Base-by-base conservation (phyloP, 2,888 invertebrate species). In the Prosopocoilus inquinatus region DNA sequence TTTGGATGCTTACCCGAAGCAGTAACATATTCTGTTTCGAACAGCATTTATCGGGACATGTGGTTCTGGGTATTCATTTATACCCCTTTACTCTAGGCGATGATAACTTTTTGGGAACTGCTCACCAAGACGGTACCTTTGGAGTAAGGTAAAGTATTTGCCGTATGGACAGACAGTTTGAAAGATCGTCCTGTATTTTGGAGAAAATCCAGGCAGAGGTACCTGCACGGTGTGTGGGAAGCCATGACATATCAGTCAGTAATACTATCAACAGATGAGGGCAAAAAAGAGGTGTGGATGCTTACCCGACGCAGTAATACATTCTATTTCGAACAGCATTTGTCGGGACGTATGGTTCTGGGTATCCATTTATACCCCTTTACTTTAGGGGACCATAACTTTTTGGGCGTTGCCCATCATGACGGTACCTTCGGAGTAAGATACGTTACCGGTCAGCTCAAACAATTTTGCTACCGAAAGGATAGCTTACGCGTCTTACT, bases 281-380 rank as follows among this genome's bases (percentile, higher is more conserved):
- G 93, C 2, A 82, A 81, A 54, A 78, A 91, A n/a, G 92, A 94
- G 75, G 84, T 87, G 9, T 94, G 94, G 94, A 89, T 92, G 77
- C 77, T 94, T 53, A 75, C 88, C 54, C 76, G 84, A 46, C 82
- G 83, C 69, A 88, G 87, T 61, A 87, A 91, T 63, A 82, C 84
- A 60, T 83, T 90, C 0, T 83, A 84, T 57, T 82, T 87, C 51
- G 79, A 82, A 0, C 84, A 90, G 70, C 84, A 82, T 55, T 75
- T 88, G 12, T 87, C 90, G 2, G 85, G 87, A 1, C 80, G 80
- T 5, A 81, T 84, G 69, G 79, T 89, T n/a, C 86, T 88, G 0
- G 81, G 82, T 13, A 78, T 87, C 12, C 81, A 81, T 35, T 78
- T 83, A 46, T 87, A 88, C 68, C 79, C 81, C 5, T 74, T 84